phyloP scores from a whole-genome alignment of 2,113 vertebrate genomes.

The Pseudorectes ferrugineus region DNA sequence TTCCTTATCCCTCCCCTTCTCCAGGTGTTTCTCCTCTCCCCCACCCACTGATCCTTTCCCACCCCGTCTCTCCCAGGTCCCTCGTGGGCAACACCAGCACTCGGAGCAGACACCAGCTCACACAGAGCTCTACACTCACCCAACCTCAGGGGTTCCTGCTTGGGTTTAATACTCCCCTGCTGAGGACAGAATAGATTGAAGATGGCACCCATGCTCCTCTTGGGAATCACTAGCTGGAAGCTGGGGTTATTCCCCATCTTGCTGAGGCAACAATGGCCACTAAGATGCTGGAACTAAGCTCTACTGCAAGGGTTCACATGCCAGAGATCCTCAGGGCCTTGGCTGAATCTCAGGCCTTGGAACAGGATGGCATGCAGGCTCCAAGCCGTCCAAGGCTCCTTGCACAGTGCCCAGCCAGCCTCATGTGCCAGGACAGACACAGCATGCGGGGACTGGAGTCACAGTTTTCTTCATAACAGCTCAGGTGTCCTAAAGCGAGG shows the following conservation, averaged over 20 bases:
- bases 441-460: neutral
- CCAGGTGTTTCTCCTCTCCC: neutral
- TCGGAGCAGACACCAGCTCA: conserved; percentile 8
- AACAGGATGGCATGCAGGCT: conserved; percentile 23
- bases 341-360: neutral
- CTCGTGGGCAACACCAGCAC: neutral
- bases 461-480: neutral
- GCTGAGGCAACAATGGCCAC: conserved; percentile 9
- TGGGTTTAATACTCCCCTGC: conserved; percentile 56
- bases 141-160: conserved; percentile 47
- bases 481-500: neutral
- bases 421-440: neutral
- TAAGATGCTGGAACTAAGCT: conserved; percentile 38
- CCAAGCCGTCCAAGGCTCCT: conserved; percentile 2
- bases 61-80: neutral
- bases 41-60: neutral
- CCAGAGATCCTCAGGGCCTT: conserved; percentile 31
- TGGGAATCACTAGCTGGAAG: conserved; percentile 36
- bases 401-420: neutral
- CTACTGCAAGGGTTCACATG: conserved; percentile 1
- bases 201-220: conserved; percentile 40
- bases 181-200: conserved; percentile 54
- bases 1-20: neutral
- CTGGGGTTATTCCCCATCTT: conserved; percentile 2
- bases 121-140: conserved; percentile 56